Evolutionary conservation across 2,888 invertebrate species (phyloP), one percentile per base, ranked within the genome.

Genomic region (Melangyna quadrimaculata): DNA sequence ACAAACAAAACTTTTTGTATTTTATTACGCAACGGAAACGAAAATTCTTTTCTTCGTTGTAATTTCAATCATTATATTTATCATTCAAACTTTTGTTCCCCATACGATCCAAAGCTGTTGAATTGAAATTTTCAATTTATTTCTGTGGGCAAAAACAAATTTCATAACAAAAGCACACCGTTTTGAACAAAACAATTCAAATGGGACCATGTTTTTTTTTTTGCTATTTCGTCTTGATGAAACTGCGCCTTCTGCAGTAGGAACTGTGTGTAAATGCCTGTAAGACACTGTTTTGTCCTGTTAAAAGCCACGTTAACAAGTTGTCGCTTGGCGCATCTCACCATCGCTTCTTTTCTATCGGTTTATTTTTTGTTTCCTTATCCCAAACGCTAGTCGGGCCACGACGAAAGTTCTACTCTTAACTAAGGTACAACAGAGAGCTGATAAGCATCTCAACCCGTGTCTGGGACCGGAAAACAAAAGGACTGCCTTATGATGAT

Each of bases 231-330:
- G 17, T 37, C 7, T 51, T 43, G 61, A 70, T 73, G 45, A 73
- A 55, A 17, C 17, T 37, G 48, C 8, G 24, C 79, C 69, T 77
- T 69, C 61, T 74, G 71, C 43, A 67, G 70, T 24, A 71, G 83
- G 70, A 67, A 40, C 65, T 78, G 73, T 69, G 48, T 75, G 35
- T 71, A 71, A 71, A 65, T 73, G 65, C 17, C 70, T 81, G 63
- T 81, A 43, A 83, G 70, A 80, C 79, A 78, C 35, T 55, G 69
- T 48, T 73, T 19, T 55, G 32, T 40, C 86, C 81, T 73, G 86
- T 86, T 77, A 86, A 81, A 86, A 78, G 69, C 63, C 61, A 80
- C 72, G 86, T 81, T 86, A 81, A 80, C 86, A 86, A 81, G 77
- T 77, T 81, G 86, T 81, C 86, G 65, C 51, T 79, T 69, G 53